phyloP scores from a whole-genome alignment of 1,140 invertebrate genomes.

The Littorina saxatilis region DNA sequence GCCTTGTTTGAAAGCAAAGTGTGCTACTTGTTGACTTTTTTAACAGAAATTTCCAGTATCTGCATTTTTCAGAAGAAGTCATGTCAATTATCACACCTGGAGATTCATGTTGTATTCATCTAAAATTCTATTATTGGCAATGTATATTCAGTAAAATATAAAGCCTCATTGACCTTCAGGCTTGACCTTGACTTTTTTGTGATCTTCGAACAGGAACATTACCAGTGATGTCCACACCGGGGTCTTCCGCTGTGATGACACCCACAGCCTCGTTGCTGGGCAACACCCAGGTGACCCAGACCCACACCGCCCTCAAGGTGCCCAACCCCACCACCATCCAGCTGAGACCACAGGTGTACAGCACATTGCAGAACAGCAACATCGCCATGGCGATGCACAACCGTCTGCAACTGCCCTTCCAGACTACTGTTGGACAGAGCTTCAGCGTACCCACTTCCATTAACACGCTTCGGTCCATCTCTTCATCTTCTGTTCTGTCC shows the following conservation, averaged over 20 bases:
- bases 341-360: conserved; percentile 21
- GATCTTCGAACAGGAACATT: not conserved
- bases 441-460: conserved; percentile 22
- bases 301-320: conserved; percentile 40
- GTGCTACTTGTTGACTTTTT: too few species aligned
- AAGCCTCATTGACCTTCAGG: too few species aligned
- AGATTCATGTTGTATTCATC: too few species aligned
- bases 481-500: conserved; percentile 19
- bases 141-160: too few species aligned
- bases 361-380: conserved; percentile 24
- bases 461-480: conserved; percentile 4
- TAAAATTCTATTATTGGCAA: too few species aligned
- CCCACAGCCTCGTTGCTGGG: not conserved
- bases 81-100: too few species aligned
- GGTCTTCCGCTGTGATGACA: not conserved
- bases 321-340: conserved; percentile 38
- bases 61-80: too few species aligned
- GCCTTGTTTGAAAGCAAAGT: too few species aligned
- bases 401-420: conserved; percentile 25
- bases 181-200: too few species aligned
- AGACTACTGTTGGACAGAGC: conserved; percentile 12
- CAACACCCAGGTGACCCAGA: conserved; percentile 28
- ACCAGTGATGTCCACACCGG: not conserved
- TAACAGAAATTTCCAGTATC: too few species aligned
- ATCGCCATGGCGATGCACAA: conserved; percentile 36